These are phyloP conservation scores for Agrilus cyanescens DNA, from an alignment of 2,888 invertebrate species.

Conservation along the genomic window DNA sequence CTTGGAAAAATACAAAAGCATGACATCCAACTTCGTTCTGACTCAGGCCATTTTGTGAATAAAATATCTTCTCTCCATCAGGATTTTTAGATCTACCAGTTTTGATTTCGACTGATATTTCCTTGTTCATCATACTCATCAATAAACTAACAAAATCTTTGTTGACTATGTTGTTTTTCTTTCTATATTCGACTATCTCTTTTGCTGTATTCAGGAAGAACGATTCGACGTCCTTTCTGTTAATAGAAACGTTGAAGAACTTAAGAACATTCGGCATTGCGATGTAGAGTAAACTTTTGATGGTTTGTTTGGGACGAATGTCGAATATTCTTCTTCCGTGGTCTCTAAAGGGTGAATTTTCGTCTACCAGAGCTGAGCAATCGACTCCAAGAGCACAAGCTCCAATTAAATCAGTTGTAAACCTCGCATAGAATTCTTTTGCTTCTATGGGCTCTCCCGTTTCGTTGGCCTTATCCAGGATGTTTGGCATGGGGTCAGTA, in stretches of 20 bases:
- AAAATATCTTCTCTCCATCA: too few species aligned
- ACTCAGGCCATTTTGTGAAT: too few species aligned
- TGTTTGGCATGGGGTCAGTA: slow-evolving; percentile 34
- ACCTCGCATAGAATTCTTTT: slow-evolving; percentile 41
- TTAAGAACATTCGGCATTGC: neutral
- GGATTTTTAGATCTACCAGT: too few species aligned
- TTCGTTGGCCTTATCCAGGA: slow-evolving; percentile 31
- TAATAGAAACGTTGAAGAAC: neutral
- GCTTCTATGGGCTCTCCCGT: slow-evolving; percentile 24
- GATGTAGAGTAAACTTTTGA: neutral
- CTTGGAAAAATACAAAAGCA: too few species aligned
- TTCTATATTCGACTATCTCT: slow-evolving; percentile 1
- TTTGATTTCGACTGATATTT: neutral
- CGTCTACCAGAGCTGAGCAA: slow-evolving; percentile 21
- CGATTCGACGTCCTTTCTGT: neutral
- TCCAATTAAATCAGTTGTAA: slow-evolving; percentile 43
- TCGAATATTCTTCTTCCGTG: slow-evolving; percentile 5
- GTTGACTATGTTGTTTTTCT: slow-evolving; percentile 1
- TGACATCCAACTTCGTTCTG: too few species aligned
- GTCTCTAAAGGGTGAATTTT: slow-evolving; percentile 34
- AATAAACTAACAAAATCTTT: slow-evolving; percentile 7
- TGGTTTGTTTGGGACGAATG: too few species aligned
- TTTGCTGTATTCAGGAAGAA: slow-evolving; percentile 2
- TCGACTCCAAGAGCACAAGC: slow-evolving; percentile 47
- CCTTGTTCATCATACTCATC: slow-evolving; percentile 2